phyloP scores from a whole-genome alignment of 2,113 vertebrate genomes.

The Barnardius zonarius region DNA sequence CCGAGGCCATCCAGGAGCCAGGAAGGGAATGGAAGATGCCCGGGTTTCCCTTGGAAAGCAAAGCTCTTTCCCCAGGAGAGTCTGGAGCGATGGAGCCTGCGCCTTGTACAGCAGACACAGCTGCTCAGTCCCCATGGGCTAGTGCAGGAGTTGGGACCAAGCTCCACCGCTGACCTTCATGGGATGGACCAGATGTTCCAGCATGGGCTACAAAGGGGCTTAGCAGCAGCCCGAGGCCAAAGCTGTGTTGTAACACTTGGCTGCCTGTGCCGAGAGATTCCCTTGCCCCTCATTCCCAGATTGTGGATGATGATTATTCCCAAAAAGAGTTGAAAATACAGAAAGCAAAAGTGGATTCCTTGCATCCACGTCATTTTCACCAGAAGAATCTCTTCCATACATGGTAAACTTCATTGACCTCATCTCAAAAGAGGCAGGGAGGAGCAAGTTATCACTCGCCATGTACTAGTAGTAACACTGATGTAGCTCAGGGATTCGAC shows the following conservation, averaged over 20 bases:
- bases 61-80: background rate
- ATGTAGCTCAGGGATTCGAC: background rate
- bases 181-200: conserved; percentile 22
- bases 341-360: background rate
- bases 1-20: background rate
- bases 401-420: background rate
- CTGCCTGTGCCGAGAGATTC: background rate
- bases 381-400: background rate
- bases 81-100: rapidly evolving
- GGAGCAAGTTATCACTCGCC: background rate
- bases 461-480: background rate
- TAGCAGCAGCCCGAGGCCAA: background rate
- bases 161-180: background rate
- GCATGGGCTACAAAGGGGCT: background rate
- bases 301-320: background rate
- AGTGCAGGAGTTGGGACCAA: background rate
- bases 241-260: conserved; percentile 22
- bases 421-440: background rate
- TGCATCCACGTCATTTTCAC: background rate
- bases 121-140: background rate
- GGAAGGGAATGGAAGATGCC: rapidly evolving
- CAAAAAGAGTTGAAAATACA: background rate
- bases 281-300: background rate
- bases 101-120: background rate
- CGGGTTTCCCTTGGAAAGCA: rapidly evolving